Evolutionary conservation across 2,797 vertebrate species (phyloP).

Genomic region (Falco biarmicus): DNA sequence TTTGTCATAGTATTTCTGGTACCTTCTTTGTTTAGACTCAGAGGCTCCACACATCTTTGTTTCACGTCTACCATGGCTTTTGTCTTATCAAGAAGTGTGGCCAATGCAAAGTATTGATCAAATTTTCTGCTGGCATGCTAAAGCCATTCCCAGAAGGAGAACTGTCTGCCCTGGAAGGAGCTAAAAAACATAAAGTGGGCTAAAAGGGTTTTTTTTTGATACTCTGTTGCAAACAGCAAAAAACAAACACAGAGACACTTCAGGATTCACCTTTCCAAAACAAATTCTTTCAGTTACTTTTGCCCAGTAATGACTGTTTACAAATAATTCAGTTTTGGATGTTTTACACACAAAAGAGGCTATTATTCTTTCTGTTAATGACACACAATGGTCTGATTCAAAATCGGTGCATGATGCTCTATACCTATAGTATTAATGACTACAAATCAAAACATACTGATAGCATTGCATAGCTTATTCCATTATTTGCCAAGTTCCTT

Average conservation of each 20-base stretch:
- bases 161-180: background rate
- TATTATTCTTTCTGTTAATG: background rate
- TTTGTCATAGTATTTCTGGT: background rate
- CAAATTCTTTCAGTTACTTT: background rate
- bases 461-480: background rate
- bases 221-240: background rate
- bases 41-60: background rate
- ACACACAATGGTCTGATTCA: background rate
- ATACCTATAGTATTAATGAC: background rate
- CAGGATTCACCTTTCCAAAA: background rate
- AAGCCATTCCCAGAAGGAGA: background rate
- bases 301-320: background rate
- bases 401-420: background rate
- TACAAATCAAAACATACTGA: background rate
- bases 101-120: background rate
- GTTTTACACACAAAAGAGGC: background rate
- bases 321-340: background rate
- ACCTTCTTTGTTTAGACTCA: background rate
- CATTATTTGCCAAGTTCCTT: background rate
- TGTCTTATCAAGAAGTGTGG: background rate
- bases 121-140: constrained; percentile 1
- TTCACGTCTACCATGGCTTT: background rate
- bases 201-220: background rate
- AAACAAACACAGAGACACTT: background rate
- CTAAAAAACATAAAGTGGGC: background rate